These are phyloP conservation scores for Chymomyza costata DNA, from an alignment of 1,140 invertebrate genomes.

Conservation along the genomic window DNA sequence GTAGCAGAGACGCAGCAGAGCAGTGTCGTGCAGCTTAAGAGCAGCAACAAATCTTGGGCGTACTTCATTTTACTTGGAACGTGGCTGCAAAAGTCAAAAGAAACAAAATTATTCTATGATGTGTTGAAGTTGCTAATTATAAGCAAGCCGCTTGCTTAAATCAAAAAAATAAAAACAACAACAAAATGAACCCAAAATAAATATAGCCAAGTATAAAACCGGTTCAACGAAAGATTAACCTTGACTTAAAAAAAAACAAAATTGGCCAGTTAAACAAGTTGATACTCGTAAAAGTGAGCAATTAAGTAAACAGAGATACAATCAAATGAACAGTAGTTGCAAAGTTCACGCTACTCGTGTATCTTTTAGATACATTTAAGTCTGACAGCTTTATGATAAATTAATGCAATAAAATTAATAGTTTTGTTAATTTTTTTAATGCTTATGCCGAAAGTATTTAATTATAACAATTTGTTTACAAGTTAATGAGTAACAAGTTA, in stretches of 20 bases:
- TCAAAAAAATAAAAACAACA: too few species aligned
- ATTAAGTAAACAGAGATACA: slow-evolving; percentile 17
- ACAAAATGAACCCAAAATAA: slow-evolving; percentile 12
- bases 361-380: too few species aligned
- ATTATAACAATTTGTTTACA: too few species aligned
- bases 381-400: too few species aligned
- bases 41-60: slow-evolving; percentile 32
- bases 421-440: too few species aligned
- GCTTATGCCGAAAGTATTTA: too few species aligned
- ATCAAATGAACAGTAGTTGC: neutral
- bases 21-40: slow-evolving; percentile 39
- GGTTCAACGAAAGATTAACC: slow-evolving; percentile 57
- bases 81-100: too few species aligned
- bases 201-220: slow-evolving; percentile 34
- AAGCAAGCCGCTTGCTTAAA: too few species aligned
- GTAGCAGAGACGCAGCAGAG: slow-evolving; percentile 39
- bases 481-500: too few species aligned
- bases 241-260: slow-evolving; percentile 44
- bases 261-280: too few species aligned
- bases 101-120: too few species aligned
- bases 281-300: neutral
- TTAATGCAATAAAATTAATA: neutral
- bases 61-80: slow-evolving; percentile 18
- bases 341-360: slow-evolving; percentile 1
- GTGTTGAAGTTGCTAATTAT: too few species aligned